Evolutionary conservation across 2,113 vertebrate genomes (phyloP).

Genomic region (Proteles cristata): DNA sequence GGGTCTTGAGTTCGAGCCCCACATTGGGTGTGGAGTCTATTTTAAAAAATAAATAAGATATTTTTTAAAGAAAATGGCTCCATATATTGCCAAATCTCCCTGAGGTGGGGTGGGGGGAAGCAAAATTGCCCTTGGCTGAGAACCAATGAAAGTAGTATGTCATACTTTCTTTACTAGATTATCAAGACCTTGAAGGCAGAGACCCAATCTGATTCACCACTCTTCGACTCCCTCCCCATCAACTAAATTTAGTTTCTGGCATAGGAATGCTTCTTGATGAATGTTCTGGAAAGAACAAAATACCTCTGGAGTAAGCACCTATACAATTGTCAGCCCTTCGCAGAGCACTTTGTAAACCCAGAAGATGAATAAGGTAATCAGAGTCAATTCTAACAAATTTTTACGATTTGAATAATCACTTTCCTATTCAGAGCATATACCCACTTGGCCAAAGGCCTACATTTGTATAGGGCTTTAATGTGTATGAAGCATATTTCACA

Average conservation of each 20-base stretch:
- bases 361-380: neutral
- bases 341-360: neutral
- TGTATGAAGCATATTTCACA: neutral
- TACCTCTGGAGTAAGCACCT: conserved; percentile 10
- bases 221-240: neutral
- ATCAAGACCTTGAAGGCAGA: conserved; percentile 21
- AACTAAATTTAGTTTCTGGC: conserved; percentile 59
- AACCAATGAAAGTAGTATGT: neutral
- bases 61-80: neutral
- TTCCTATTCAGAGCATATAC: neutral
- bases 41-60: no score
- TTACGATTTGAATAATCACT: neutral
- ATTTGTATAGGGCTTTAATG: neutral
- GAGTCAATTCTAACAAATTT: conserved; percentile 1
- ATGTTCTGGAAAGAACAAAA: conserved; percentile 56
- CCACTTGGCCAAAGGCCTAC: neutral
- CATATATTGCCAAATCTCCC: neutral
- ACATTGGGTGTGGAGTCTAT: no score
- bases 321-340: neutral
- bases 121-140: neutral
- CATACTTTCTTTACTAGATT: neutral
- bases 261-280: conserved; percentile 54
- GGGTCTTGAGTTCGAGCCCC: no score
- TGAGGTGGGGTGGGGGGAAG: neutral
- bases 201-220: conserved; percentile 8